A percentile compares a stretch with the other conserved stretches of the same genome.
phyloP scores from a whole-genome alignment of 53 echinoderm and acorn worm species.

The Henricia sp. region DNA sequence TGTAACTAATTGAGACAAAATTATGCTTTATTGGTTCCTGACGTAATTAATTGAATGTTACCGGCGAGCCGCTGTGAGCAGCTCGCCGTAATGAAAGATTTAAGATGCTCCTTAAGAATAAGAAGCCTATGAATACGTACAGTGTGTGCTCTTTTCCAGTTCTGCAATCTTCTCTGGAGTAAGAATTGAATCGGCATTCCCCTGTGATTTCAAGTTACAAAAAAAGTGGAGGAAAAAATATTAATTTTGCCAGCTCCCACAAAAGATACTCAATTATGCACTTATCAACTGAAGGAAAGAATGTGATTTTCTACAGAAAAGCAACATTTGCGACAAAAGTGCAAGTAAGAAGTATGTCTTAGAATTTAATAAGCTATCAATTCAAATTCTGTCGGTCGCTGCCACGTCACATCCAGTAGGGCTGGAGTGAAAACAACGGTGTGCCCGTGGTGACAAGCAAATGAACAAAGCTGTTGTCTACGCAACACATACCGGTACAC shows the following conservation, averaged over 20 bases:
- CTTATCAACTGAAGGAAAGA: too few relatives aligned
- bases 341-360: too few relatives aligned
- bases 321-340: too few relatives aligned
- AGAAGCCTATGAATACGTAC: slow-evolving; percentile 58
- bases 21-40: neutral
- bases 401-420: too few relatives aligned
- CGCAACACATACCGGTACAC: too few relatives aligned
- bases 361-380: too few relatives aligned
- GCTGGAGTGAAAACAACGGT: too few relatives aligned
- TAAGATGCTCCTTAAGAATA: neutral
- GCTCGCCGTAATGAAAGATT: neutral
- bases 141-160: slow-evolving; percentile 78
- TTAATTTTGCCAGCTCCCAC: too few relatives aligned
- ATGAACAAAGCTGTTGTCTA: too few relatives aligned
- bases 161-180: slow-evolving; percentile 83
- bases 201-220: slow-evolving; percentile 48
- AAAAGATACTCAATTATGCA: neutral
- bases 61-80: neutral
- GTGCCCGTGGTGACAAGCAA: too few relatives aligned
- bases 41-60: neutral
- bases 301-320: too few relatives aligned
- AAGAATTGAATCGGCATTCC: slow-evolving; percentile 78
- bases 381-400: too few relatives aligned
- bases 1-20: slow-evolving; percentile 51
- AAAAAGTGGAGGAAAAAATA: neutral